These are phyloP conservation scores for Tokudaia muenninki DNA, from an alignment of 2,797 vertebrate species.

Conservation along the genomic window DNA sequence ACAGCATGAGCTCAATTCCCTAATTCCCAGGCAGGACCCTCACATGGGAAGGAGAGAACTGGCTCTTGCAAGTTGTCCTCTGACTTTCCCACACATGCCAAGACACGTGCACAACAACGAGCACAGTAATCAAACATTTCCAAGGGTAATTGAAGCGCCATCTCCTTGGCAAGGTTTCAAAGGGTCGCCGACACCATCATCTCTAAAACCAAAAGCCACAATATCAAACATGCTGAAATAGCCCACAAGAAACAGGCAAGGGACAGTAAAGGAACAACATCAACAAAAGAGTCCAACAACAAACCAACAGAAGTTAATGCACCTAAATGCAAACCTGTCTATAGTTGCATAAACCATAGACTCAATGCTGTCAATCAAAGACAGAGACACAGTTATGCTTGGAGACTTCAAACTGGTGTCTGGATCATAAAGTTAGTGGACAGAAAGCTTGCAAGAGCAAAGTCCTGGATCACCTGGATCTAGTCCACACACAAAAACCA, in stretches of 20 bases:
- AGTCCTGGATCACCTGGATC: background rate
- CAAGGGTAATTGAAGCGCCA: background rate
- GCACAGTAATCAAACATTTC: background rate
- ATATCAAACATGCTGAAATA: constrained; percentile 14
- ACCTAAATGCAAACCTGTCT: background rate
- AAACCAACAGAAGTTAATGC: background rate
- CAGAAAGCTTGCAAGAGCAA: background rate
- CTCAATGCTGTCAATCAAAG: background rate
- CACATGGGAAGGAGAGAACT: background rate
- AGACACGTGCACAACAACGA: too few relatives aligned
- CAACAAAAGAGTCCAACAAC: background rate
- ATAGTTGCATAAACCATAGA: background rate
- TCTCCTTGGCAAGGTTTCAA: constrained; percentile 34
- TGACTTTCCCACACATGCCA: background rate
- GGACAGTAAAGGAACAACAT: background rate
- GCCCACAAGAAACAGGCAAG: constrained; percentile 18
- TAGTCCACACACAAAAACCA: background rate
- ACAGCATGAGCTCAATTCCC: background rate
- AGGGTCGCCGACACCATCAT: background rate
- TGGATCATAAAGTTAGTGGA: background rate
- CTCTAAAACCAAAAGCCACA: constrained; percentile 33
- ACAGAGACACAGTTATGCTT: background rate
- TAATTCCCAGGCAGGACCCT: background rate
- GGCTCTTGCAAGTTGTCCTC: background rate
- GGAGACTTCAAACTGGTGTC: background rate